Percentiles rank a stretch among this genome's conserved stretches.
phyloP scores from a whole-genome alignment of 2,888 invertebrate species.

The Drosophila nr. perissopoda region DNA sequence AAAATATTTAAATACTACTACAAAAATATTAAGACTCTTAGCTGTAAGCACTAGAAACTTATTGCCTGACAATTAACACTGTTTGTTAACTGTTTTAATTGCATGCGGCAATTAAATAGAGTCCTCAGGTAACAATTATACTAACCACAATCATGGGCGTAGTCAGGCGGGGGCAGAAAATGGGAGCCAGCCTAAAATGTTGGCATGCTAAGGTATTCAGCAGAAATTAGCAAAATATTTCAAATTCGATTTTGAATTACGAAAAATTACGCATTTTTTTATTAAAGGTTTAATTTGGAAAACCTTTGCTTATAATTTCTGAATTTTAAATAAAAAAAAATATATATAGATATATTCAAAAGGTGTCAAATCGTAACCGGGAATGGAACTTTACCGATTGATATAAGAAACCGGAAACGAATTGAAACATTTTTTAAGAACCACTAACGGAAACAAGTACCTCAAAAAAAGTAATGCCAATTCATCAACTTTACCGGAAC shows the following conservation, averaged over 20 bases:
- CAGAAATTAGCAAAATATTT: not conserved
- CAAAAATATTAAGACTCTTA: conserved; percentile 22
- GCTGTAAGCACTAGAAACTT: conserved; percentile 56
- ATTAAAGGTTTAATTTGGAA: not conserved
- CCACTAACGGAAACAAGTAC: rapidly evolving
- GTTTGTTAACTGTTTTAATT: conserved; percentile 82
- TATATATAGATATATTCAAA: not conserved
- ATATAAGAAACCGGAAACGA: rapidly evolving
- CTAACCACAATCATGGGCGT: conserved; percentile 35
- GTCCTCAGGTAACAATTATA: conserved; percentile 82
- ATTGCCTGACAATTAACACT: conserved; percentile 77
- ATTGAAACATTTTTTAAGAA: rapidly evolving
- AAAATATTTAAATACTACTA: not conserved
- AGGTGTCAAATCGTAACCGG: rapidly evolving
- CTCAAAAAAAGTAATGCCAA: not conserved
- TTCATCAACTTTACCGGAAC: not conserved
- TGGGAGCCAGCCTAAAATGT: not conserved
- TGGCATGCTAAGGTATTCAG: rapidly evolving
- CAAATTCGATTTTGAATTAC: too few relatives aligned
- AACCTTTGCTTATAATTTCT: not conserved
- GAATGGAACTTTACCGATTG: not conserved
- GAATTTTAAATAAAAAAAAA: not conserved
- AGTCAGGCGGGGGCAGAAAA: not conserved
- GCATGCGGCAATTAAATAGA: conserved; percentile 85
- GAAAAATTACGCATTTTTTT: too few relatives aligned